phyloP scores from a whole-genome alignment of 1,140 invertebrate genomes.

The Aporrectodea caliginosa region DNA sequence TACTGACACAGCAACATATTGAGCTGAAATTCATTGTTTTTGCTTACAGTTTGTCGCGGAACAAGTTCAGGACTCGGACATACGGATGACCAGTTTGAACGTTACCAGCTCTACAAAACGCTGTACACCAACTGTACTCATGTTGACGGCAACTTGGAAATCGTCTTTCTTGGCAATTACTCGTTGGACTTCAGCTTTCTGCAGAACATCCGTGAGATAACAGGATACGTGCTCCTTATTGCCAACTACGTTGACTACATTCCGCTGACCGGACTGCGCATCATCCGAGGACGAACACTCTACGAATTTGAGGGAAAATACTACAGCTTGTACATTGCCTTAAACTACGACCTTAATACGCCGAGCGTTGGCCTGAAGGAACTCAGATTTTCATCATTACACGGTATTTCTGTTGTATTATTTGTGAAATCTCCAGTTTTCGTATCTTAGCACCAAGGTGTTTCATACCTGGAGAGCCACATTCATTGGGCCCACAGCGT shows the following conservation, averaged over 20 bases:
- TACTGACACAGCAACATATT: no score
- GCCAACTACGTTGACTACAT: conserved; percentile 82
- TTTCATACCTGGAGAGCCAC: no score
- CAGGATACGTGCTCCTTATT: conserved; percentile 92
- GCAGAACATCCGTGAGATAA: conserved; percentile 61
- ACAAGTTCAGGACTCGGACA: conserved; percentile 41
- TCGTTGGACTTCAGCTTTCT: conserved; percentile 33
- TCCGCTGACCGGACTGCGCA: conserved; percentile 82
- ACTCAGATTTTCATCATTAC: conserved; percentile 79
- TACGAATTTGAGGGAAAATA: conserved; percentile 61
- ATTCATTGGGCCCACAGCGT: no score
- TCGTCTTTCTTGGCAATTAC: conserved; percentile 54
- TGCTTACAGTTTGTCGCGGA: conserved; percentile 47
- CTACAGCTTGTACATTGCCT: conserved; percentile 49
- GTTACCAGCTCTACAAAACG: conserved; percentile 84
- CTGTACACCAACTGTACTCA: conserved; percentile 96
- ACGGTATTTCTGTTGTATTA: conserved; percentile 59
- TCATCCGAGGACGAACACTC: conserved; percentile 86
- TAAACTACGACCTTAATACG: conserved; percentile 42
- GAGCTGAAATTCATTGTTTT: no score
- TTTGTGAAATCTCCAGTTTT: no score
- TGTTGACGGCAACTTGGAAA: conserved; percentile 92
- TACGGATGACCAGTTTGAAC: conserved; percentile 72
- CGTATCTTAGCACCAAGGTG: no score
- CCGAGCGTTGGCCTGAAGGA: conserved; percentile 63